Evolutionary conservation across 1,140 invertebrate species (phyloP), one percentile per base, ranked within the genome.

Genomic region (Arion vulgaris): DNA sequence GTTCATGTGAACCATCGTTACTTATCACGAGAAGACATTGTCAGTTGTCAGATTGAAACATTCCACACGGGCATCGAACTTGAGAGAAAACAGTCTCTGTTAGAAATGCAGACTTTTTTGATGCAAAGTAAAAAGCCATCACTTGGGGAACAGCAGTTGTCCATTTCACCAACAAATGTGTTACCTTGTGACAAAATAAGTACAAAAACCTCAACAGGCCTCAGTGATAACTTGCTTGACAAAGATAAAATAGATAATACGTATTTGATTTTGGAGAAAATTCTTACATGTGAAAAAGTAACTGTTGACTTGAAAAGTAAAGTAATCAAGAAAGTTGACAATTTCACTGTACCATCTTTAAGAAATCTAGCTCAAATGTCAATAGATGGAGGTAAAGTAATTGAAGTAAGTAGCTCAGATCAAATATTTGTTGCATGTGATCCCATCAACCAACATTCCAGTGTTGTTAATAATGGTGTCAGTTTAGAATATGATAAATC

Each of bases 1-100:
- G 92, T 90, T 82, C 94, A 94, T 87, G 91, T 94, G 7, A 94
- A 94, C 83, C 91, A 91, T 83, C 89, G 91, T 77, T 94, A 94
- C 86, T 85, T 94, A 9, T 92, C 92, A 28, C 88, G 91, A 51
- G 86, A 85, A n/a, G 90, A 90, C 72, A 84, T 90, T 2, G 80
- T 80, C n/a, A 87, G 88, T 79, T 89, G 88, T 77, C 85, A 87
- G 68, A 88, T 90, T n/a, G 71, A 81, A 28, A 73, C 80, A 53
- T 73, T 81, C 71, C 71, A 81, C 32, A 69, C 34, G 38, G 80
- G 51, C 28, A 38, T 74, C 15, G 62, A 80, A 1, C 76, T 53
- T 51, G 19, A 75, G 41, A 75, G 4, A 9, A 17, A 32, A 13
- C 5, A 34, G 7, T 32, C 62, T 32, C n/a, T 32, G 32, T 32